Conservation (phyloP, 2,888 invertebrate genomes). For the Lottia gigantea region DNA sequence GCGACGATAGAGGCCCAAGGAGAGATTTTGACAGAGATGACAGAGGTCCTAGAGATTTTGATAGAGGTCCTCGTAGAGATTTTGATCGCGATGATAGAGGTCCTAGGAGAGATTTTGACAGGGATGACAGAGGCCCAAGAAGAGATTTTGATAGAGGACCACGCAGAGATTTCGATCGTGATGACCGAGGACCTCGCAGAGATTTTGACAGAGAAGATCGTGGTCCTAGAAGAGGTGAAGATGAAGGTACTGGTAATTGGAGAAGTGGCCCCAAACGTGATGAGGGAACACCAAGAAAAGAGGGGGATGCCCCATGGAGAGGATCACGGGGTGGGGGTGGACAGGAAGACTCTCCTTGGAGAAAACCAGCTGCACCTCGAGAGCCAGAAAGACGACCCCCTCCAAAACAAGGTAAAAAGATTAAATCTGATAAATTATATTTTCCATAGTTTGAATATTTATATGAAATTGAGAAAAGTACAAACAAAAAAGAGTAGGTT, state of each 20-base stretch:
- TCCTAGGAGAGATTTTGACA: conserved; percentile 19
- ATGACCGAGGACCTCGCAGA: conserved; percentile 24
- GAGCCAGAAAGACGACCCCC: too few relatives aligned
- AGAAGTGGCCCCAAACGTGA: conserved; percentile 18
- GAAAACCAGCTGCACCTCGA: not conserved
- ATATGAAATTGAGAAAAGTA: too few relatives aligned
- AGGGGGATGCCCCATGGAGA: conserved; percentile 17
- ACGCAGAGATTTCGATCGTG: conserved; percentile 33
- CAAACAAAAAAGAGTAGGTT: too few relatives aligned
- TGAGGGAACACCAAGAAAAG: conserved; percentile 22
- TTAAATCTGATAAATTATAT: too few relatives aligned
- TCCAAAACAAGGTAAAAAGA: too few relatives aligned
- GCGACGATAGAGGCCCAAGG: conserved; percentile 29
- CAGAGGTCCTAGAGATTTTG: conserved; percentile 27
- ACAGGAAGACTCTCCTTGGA: conserved; percentile 10
- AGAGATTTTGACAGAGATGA: conserved; percentile 32
- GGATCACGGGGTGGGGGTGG: conserved; percentile 15
- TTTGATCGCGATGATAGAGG: conserved; percentile 25
- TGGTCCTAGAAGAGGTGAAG: conserved; percentile 31
- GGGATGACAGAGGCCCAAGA: conserved; percentile 15
- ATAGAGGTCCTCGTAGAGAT: conserved; percentile 28
- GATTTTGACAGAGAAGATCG: conserved; percentile 33
- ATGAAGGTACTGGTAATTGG: conserved; percentile 23
- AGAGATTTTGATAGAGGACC: conserved; percentile 19
- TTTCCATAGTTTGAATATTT: too few relatives aligned